Conservation (phyloP, 1,140 invertebrate genomes). For the Halyomorpha halys region DNA sequence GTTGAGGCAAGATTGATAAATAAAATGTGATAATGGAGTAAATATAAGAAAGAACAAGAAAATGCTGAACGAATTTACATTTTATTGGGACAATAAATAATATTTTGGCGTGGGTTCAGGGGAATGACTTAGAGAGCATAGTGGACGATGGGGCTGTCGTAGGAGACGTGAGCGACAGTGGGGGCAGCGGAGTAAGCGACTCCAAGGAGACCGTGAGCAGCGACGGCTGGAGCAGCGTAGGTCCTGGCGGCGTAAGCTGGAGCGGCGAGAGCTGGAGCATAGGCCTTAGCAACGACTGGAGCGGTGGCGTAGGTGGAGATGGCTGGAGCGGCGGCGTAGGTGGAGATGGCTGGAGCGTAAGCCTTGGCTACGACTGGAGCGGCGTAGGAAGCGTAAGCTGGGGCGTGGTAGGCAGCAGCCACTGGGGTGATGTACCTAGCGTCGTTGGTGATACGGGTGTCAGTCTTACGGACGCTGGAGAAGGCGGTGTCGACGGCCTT, state of each 20-base stretch:
- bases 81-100: constrained; percentile 8
- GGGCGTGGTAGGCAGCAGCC: background rate
- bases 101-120: background rate
- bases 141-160: constrained; percentile 31
- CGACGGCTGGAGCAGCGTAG: background rate
- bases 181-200: constrained; percentile 33
- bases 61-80: background rate
- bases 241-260: constrained; percentile 1
- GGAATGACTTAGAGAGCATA: constrained; percentile 1
- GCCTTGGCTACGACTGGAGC: background rate
- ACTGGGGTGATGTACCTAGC: constrained; percentile 30
- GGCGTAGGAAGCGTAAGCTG: background rate
- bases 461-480: constrained; percentile 50
- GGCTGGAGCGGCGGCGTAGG: background rate
- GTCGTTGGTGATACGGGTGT: constrained; percentile 49
- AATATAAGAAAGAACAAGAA: too few relatives aligned
- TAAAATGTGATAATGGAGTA: too few relatives aligned
- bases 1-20: too few relatives aligned
- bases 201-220: constrained; percentile 23
- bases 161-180: constrained; percentile 32
- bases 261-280: background rate
- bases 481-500: constrained; percentile 52
- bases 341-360: background rate
- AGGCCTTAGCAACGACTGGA: background rate
- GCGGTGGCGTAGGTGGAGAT: background rate